Percentiles rank a stretch among this genome's conserved stretches.
phyloP scores from a whole-genome alignment of 1,140 invertebrate genomes.

The Bombus haemorrhoidalis region DNA sequence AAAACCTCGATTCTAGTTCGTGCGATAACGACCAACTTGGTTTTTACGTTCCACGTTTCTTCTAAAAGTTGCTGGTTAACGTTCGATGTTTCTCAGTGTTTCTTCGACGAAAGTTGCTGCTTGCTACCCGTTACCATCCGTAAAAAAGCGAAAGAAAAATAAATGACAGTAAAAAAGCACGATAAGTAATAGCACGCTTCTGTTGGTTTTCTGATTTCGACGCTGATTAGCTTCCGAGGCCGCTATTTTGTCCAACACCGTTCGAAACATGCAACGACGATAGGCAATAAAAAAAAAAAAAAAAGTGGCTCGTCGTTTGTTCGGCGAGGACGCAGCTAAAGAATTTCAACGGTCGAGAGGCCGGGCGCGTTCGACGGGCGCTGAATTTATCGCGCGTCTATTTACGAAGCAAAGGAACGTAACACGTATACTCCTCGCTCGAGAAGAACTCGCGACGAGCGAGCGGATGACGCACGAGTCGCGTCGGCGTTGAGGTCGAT shows the following conservation, averaged over 20 bases:
- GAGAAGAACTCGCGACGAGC: conserved; percentile 23
- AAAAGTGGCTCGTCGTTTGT: neutral
- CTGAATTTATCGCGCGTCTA: conserved; percentile 49
- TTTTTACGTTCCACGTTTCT: no score
- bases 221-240: no score
- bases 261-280: neutral
- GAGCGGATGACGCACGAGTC: conserved; percentile 32
- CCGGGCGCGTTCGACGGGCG: neutral
- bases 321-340: neutral
- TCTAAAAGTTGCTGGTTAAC: no score
- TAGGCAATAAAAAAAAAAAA: neutral
- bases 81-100: no score
- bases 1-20: neutral
- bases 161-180: no score
- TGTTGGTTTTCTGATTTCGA: no score
- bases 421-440: conserved; percentile 18
- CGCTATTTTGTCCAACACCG: no score
- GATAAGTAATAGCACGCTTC: no score
- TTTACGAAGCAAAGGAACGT: conserved; percentile 33
- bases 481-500: conserved; percentile 34
- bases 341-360: neutral
- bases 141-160: no score
- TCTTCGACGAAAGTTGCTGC: no score
- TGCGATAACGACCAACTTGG: no score
- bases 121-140: no score